Conservation (phyloP, 1,140 invertebrate genomes). For the Aphidius ervi region DNA sequence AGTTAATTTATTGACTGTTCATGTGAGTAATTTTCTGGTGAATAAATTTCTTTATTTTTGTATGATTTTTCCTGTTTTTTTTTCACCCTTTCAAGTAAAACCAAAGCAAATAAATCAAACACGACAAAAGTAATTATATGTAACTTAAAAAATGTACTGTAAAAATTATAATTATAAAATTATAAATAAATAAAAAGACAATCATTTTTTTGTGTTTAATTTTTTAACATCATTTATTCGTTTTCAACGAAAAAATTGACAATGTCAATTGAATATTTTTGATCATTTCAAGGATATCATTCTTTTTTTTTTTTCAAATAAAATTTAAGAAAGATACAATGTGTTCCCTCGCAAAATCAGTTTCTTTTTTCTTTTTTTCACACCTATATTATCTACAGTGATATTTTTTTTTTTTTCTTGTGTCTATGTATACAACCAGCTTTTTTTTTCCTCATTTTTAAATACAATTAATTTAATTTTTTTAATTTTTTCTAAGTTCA, state of each 20-base stretch:
- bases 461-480: slow-evolving; percentile 3
- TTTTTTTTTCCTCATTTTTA: slow-evolving; percentile 1
- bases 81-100: too few relatives aligned
- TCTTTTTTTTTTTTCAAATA: slow-evolving; percentile 11
- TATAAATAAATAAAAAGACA: not conserved
- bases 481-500: slow-evolving; percentile 5
- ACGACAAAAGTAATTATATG: too few relatives aligned
- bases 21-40: too few relatives aligned
- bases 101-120: too few relatives aligned
- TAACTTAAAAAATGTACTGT: too few relatives aligned
- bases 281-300: slow-evolving; percentile 11
- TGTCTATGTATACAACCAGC: slow-evolving; percentile 5
- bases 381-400: slow-evolving; percentile 51
- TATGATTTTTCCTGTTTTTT: too few relatives aligned
- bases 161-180: not conserved
- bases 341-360: slow-evolving; percentile 32
- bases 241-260: slow-evolving; percentile 20
- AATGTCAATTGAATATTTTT: slow-evolving; percentile 4
- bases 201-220: not conserved
- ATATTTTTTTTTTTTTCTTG: slow-evolving; percentile 33
- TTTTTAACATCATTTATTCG: slow-evolving; percentile 32
- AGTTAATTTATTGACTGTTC: too few relatives aligned
- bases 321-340: slow-evolving; percentile 28
- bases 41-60: too few relatives aligned
- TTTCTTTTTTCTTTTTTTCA: slow-evolving; percentile 31